Evolutionary conservation across 2,888 invertebrate genomes (phyloP).

Genomic region (Cataglyphis cursor): DNA sequence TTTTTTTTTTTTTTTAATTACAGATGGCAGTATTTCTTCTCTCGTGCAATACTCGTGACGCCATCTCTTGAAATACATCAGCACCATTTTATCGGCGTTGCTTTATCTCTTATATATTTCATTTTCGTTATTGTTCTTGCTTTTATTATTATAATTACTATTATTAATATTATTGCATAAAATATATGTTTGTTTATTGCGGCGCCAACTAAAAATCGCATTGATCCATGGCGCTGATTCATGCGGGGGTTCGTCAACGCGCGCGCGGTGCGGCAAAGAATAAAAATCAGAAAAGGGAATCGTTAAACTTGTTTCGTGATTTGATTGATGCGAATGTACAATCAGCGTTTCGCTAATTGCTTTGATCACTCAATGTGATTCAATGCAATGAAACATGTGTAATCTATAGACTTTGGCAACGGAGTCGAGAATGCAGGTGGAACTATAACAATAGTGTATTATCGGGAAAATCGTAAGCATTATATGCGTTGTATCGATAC

Average conservation of each 20-base stretch:
- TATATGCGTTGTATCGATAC: conserved; percentile 18
- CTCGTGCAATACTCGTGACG: conserved; percentile 59
- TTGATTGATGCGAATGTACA: conserved; percentile 53
- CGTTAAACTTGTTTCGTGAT: conserved; percentile 56
- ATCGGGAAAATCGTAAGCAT: conserved; percentile 41
- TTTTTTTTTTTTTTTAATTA: not conserved
- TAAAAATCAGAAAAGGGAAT: conserved; percentile 44
- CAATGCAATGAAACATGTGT: conserved; percentile 48
- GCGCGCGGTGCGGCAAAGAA: conserved; percentile 45
- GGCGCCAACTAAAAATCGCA: not conserved
- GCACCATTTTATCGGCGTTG: conserved; percentile 56
- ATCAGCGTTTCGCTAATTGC: conserved; percentile 59
- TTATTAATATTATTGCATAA: not conserved
- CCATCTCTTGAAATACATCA: conserved; percentile 72
- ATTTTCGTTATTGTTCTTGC: conserved; percentile 8
- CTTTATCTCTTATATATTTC: conserved; percentile 32
- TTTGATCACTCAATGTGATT: conserved; percentile 58
- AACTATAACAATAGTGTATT: conserved; percentile 43
- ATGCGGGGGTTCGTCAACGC: conserved; percentile 28
- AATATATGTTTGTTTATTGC: conserved; percentile 7
- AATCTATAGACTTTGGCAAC: conserved; percentile 29
- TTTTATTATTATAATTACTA: not conserved
- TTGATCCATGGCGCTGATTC: conserved; percentile 51
- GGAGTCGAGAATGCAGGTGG: conserved; percentile 34
- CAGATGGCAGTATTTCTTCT: conserved; percentile 27